These are phyloP conservation scores for Forficula auricularia DNA, from an alignment of 1,140 invertebrate genomes.

Conservation along the genomic window DNA sequence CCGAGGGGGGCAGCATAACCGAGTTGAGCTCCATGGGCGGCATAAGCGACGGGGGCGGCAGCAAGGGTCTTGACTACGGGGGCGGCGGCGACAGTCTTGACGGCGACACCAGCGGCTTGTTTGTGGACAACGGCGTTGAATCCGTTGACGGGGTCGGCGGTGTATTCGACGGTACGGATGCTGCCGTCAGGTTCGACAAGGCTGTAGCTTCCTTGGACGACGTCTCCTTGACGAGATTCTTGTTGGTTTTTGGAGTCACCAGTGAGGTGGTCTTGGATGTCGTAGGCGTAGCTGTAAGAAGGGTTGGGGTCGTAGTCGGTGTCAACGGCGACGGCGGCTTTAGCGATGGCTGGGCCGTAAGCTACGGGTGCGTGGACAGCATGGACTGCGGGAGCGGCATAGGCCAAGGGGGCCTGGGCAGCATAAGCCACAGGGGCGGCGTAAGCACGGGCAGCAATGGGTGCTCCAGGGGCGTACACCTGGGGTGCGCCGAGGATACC, in stretches of 20 bases:
- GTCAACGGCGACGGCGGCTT: conserved; percentile 12
- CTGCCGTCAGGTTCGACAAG: conserved; percentile 17
- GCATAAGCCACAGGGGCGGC: no score
- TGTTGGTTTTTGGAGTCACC: conserved; percentile 17
- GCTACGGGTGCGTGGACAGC: conserved; percentile 5
- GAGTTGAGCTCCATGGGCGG: no score
- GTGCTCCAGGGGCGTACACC: conserved; percentile 14
- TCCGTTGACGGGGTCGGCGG: conserved; percentile 19
- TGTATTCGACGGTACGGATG: conserved; percentile 17
- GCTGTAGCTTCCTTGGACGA: conserved; percentile 13
- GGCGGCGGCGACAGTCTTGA: conserved; percentile 4
- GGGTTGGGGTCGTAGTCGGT: conserved; percentile 13
- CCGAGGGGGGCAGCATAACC: no score
- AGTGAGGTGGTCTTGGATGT: conserved; percentile 17
- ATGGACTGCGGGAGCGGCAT: conserved; percentile 5
- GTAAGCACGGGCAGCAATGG: conserved; percentile 7
- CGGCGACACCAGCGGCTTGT: conserved; percentile 11
- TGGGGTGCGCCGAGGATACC: conserved; percentile 15
- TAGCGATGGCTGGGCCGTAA: conserved; percentile 12
- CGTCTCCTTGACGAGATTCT: conserved; percentile 12
- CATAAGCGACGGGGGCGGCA: conserved; percentile 2
- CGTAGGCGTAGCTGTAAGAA: conserved; percentile 12
- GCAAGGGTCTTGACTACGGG: conserved; percentile 3
- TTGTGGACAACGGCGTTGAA: conserved; percentile 17
- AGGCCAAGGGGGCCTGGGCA: conserved; percentile 10